Evolutionary conservation across 2,113 vertebrate species (phyloP), one percentile per base, ranked within the genome.

Genomic region (Tetrax tetrax): DNA sequence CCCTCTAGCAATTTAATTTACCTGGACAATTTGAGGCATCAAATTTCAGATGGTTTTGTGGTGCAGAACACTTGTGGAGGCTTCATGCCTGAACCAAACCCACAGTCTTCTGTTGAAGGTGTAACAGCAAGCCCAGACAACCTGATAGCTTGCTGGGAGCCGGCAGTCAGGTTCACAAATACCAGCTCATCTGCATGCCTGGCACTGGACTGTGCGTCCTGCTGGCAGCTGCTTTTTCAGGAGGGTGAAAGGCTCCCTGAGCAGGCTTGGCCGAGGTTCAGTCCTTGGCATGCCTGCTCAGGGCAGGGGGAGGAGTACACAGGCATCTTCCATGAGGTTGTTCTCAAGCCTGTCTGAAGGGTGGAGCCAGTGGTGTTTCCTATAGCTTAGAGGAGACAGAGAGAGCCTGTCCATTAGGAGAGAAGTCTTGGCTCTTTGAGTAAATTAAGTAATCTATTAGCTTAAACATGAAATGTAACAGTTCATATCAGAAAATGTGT

Each of bases 21-120:
- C 14, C 47, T 45, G 45, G 27, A 31, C 28, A 5, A 1, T 5
- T 2, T 3, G 8, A 29, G n/a, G 24, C 0, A 0, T n/a, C 24
- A 45, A 7, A 31, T 41, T 76, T 79, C 45, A 53, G 69, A 21
- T 21, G 8, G 17, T 19, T 89, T 82, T 66, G 47, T 33, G 63
- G n/a, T 51, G 48, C 25, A 35, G 43, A 78, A n/a, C 12, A 7
- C 8, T 35, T 0, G 0, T 10, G 53, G 35, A 43, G 64, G 12
- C 24, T 43, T 61, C 0, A 0, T 60, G 56, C 37, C 48, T 33
- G 41, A 45, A 51, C 9, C 28, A 38, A 63, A 66, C 33, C 28
- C 17, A 3, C 6, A 17, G 35, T 15, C 25, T 27, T 53, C 28
- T 41, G 38, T 6, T 24, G 35, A 33, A 59, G n/a, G n/a, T 20